Conservation (phyloP, 2,888 invertebrate species). For the Encarsia formosa region DNA sequence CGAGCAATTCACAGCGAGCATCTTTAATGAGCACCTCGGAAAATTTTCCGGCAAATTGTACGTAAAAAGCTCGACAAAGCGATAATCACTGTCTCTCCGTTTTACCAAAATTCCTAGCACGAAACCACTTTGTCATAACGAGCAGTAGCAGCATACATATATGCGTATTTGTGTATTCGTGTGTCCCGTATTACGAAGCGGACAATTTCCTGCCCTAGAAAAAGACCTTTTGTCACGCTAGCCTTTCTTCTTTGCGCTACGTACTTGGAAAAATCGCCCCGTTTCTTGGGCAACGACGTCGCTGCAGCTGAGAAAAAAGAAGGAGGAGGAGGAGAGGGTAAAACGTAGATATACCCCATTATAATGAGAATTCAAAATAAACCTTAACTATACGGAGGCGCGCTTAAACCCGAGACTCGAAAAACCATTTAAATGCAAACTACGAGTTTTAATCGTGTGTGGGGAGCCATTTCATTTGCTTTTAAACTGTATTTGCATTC, state of each 20-base stretch:
- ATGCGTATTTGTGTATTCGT: background rate
- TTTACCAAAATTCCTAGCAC: constrained; percentile 9
- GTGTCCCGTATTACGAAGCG: constrained; percentile 2
- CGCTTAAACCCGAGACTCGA: background rate
- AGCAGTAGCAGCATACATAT: background rate
- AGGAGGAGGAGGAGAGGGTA: too few species aligned
- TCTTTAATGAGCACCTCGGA: too few species aligned
- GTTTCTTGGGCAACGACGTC: background rate
- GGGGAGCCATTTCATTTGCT: background rate
- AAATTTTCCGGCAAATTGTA: too few species aligned
- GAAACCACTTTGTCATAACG: constrained; percentile 6
- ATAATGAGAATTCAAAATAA: constrained; percentile 9
- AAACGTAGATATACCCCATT: background rate
- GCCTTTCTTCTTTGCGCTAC: constrained; percentile 9
- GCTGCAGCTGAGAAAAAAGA: background rate
- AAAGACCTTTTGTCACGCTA: constrained; percentile 16
- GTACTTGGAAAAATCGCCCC: constrained; percentile 8
- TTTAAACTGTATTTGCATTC: too few species aligned
- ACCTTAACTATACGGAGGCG: background rate
- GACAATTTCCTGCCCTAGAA: constrained; percentile 24
- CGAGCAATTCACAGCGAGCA: too few species aligned
- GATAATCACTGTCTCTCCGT: background rate
- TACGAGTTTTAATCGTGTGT: constrained; percentile 7
- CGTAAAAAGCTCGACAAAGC: background rate
- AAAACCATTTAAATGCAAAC: constrained; percentile 12